phyloP scores from a whole-genome alignment of 1,140 invertebrate species.

The Hyposmocoma kahamanoa region DNA sequence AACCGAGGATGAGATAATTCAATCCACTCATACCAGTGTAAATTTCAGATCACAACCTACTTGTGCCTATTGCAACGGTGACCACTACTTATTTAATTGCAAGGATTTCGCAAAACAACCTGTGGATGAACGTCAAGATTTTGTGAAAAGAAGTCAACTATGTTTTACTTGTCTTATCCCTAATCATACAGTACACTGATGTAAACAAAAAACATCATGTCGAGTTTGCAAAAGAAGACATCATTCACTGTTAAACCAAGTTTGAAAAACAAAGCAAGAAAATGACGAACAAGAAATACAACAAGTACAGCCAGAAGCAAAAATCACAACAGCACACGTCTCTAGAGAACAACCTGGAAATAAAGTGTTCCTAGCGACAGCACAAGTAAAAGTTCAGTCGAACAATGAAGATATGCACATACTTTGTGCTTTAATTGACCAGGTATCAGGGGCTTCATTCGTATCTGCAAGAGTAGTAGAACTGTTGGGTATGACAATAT shows the following conservation, averaged over 20 bases:
- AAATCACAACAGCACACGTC: conserved; percentile 4
- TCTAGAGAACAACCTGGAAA: conserved; percentile 9
- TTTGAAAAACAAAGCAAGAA: neutral
- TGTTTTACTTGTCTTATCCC: conserved; percentile 28
- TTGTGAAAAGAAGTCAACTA: conserved; percentile 21
- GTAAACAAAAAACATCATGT: conserved; percentile 18
- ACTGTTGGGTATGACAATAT: conserved; percentile 17
- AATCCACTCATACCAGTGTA: neutral
- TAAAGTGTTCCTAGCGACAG: conserved; percentile 18
- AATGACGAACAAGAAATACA: neutral
- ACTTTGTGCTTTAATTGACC: conserved; percentile 17
- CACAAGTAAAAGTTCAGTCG: conserved; percentile 7
- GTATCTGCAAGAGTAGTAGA: conserved; percentile 19
- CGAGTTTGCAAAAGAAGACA: conserved; percentile 20
- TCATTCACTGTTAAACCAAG: conserved; percentile 19
- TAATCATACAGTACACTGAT: conserved; percentile 17
- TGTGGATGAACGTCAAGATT: conserved; percentile 7
- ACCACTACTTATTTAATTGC: conserved; percentile 21
- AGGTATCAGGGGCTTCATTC: conserved; percentile 15
- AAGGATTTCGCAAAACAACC: conserved; percentile 22
- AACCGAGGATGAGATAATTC: neutral
- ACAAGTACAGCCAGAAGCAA: neutral
- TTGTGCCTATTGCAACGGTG: conserved; percentile 16
- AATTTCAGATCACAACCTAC: conserved; percentile 4
- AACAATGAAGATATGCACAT: conserved; percentile 7